A percentile compares a stretch with the other conserved stretches of the same genome.
Evolutionary conservation across 2,113 vertebrate species (phyloP).

Genomic region (Dolichallabes microphthalmus): DNA sequence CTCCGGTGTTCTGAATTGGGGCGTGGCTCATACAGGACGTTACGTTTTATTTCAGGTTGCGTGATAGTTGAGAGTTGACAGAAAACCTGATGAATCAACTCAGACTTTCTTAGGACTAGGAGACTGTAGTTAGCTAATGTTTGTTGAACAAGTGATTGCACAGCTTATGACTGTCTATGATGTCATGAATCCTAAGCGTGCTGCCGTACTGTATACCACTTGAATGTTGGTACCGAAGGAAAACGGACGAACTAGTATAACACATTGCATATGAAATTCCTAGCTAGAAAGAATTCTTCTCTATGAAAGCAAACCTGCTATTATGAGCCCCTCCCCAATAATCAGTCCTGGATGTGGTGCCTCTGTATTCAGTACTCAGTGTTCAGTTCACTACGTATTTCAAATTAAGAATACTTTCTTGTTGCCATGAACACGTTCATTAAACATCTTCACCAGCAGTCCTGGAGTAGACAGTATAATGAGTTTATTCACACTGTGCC

Average conservation of each 20-base stretch:
- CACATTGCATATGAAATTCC: too few relatives aligned
- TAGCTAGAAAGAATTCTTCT: neutral
- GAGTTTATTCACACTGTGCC: slow-evolving; percentile 7
- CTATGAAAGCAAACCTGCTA: neutral
- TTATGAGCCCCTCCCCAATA: neutral
- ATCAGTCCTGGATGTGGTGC: neutral
- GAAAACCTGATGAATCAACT: neutral
- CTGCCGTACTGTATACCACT: neutral
- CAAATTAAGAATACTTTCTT: neutral
- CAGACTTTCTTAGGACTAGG: neutral
- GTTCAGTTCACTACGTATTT: neutral
- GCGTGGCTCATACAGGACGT: too few relatives aligned
- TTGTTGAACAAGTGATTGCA: neutral
- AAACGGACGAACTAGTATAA: neutral
- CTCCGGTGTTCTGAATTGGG: too few relatives aligned
- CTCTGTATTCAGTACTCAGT: neutral
- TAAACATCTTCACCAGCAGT: neutral
- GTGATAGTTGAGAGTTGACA: neutral
- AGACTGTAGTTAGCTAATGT: neutral
- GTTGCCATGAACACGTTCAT: neutral
- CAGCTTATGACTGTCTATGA: neutral
- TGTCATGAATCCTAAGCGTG: neutral
- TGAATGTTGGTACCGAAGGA: neutral
- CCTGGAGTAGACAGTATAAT: neutral
- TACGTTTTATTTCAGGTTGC: neutral